A percentile compares a stretch with the other conserved stretches of the same genome.
These are phyloP conservation scores for Morus bassanus DNA, from an alignment of 2,797 vertebrate genomes.

Conservation along the genomic window DNA sequence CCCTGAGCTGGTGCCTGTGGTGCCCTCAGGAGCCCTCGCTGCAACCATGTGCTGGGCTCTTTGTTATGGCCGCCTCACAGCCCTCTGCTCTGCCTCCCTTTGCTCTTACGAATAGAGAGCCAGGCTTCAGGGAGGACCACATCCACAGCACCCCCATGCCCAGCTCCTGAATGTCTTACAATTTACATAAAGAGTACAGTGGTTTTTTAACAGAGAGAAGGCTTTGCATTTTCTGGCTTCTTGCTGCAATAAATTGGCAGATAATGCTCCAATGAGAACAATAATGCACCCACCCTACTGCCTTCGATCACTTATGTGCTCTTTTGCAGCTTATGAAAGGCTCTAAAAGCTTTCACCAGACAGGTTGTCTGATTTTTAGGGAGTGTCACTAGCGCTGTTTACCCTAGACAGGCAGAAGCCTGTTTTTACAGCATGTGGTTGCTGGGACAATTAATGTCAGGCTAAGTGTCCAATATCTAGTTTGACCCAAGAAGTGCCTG, in stretches of 20 bases:
- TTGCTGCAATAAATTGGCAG: conserved; percentile 24
- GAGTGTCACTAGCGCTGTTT: not conserved
- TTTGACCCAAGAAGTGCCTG: not conserved
- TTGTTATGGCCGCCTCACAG: accelerated
- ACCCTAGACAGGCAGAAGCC: not conserved
- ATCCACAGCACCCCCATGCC: not conserved
- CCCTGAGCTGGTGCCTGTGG: not conserved
- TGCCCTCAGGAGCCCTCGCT: not conserved
- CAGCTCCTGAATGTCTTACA: not conserved
- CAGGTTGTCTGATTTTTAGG: conserved; percentile 21
- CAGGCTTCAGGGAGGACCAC: not conserved
- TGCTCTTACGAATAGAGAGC: not conserved
- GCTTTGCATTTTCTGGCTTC: not conserved
- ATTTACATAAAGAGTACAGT: not conserved
- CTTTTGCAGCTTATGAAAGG: conserved; percentile 14
- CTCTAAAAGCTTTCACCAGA: conserved; percentile 56
- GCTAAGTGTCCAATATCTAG: not conserved
- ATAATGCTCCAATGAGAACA: conserved; percentile 32
- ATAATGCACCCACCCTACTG: not conserved
- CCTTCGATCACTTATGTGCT: not conserved
- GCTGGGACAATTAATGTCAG: not conserved
- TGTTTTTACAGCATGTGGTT: not conserved
- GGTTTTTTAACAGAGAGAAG: not conserved
- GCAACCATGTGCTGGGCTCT: not conserved
- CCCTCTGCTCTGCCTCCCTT: not conserved